A percentile compares a stretch with the other conserved stretches of the same genome.
phyloP scores from a whole-genome alignment of 2,113 vertebrate species.

The Barbus barbus region DNA sequence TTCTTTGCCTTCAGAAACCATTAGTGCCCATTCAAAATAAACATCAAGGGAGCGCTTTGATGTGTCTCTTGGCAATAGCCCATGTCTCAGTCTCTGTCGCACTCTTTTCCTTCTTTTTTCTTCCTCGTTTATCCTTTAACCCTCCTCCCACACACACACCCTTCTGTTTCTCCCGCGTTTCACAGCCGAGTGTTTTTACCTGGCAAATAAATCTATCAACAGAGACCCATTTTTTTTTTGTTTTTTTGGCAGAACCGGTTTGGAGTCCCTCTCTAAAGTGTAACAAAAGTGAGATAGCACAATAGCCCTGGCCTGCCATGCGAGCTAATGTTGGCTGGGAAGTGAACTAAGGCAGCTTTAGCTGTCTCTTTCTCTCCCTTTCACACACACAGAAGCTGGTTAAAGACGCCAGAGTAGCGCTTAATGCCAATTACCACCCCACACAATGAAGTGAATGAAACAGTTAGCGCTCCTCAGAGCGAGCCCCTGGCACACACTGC shows the following conservation, averaged over 20 bases:
- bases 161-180: slow-evolving; percentile 38
- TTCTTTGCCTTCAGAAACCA: slow-evolving; percentile 44
- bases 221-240: slow-evolving; percentile 5
- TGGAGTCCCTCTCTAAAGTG: slow-evolving; percentile 29
- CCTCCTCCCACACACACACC: slow-evolving; percentile 20
- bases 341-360: slow-evolving; percentile 42
- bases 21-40: slow-evolving; percentile 48
- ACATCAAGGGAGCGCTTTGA: slow-evolving; percentile 48
- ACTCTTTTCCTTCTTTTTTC: slow-evolving; percentile 31
- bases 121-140: slow-evolving; percentile 44
- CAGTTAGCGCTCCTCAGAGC: slow-evolving; percentile 34
- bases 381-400: slow-evolving; percentile 23
- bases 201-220: slow-evolving; percentile 47
- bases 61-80: slow-evolving; percentile 45
- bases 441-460: slow-evolving; percentile 30
- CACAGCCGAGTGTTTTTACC: slow-evolving; percentile 35
- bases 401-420: slow-evolving; percentile 13
- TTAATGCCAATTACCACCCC: slow-evolving; percentile 41
- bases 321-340: slow-evolving; percentile 14
- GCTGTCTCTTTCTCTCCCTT: background rate
- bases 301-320: slow-evolving; percentile 25
- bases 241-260: slow-evolving; percentile 20
- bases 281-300: slow-evolving; percentile 41
- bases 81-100: slow-evolving; percentile 40
- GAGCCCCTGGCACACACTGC: slow-evolving; percentile 1